phyloP scores from a whole-genome alignment of 2,797 vertebrate genomes.

The Coregonus sp. region DNA sequence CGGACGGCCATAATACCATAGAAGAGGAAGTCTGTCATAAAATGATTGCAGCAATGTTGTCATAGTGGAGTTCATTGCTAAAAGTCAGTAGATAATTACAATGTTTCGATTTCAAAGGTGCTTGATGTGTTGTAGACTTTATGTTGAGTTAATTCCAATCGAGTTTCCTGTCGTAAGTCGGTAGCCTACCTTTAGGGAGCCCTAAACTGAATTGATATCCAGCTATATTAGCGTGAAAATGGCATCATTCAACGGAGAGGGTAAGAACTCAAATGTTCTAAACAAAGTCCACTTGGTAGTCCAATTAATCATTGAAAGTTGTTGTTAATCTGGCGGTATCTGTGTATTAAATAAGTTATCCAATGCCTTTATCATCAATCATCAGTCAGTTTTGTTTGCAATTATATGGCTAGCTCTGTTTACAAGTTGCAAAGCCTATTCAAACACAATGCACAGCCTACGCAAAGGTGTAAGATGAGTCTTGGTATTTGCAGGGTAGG shows the following conservation, averaged over 20 bases:
- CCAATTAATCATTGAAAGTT: not conserved
- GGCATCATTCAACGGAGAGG: slow-evolving; percentile 73
- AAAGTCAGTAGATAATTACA: not conserved
- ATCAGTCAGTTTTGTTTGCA: not conserved
- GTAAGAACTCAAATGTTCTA: slow-evolving; percentile 49
- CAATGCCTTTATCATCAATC: not conserved
- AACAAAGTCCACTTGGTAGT: not conserved
- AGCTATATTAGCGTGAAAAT: slow-evolving; percentile 53
- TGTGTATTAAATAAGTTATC: not conserved
- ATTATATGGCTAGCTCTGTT: not conserved
- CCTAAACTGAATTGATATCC: slow-evolving; percentile 49
- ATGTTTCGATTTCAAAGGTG: not conserved
- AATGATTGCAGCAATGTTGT: slow-evolving; percentile 27
- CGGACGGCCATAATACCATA: no score
- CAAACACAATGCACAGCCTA: not conserved
- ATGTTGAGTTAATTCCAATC: not conserved
- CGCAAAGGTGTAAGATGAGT: not conserved
- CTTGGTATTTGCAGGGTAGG: no score
- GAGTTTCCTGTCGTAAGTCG: slow-evolving; percentile 10
- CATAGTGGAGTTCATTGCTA: slow-evolving; percentile 14
- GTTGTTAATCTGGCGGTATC: not conserved
- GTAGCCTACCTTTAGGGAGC: not conserved
- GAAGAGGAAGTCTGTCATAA: slow-evolving; percentile 52
- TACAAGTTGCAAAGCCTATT: not conserved
- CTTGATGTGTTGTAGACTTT: not conserved